Percentiles rank a stretch among this genome's conserved stretches.
phyloP scores from a whole-genome alignment of 2,113 vertebrate genomes.

The Elachura formosa region DNA sequence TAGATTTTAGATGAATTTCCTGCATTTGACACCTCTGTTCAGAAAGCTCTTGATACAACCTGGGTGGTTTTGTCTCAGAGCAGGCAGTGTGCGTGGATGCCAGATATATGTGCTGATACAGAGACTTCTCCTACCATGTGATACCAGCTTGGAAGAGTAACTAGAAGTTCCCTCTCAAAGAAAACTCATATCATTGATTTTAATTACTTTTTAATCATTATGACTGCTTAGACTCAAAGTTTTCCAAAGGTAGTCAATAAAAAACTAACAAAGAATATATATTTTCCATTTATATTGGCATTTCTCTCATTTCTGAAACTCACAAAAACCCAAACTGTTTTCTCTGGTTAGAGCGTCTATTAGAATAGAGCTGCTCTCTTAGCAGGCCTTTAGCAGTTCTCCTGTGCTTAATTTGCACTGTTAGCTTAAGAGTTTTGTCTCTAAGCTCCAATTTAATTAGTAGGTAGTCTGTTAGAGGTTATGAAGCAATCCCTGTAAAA shows the following conservation, averaged over 20 bases:
- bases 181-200: neutral
- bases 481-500: neutral
- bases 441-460: neutral
- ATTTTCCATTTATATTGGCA: neutral
- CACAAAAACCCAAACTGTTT: neutral
- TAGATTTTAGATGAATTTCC: neutral
- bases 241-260: neutral
- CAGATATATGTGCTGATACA: rapidly evolving
- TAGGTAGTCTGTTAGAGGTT: neutral
- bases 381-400: neutral
- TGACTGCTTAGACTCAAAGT: rapidly evolving
- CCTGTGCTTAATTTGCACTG: neutral
- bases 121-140: neutral
- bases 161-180: neutral
- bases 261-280: neutral
- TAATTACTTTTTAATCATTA: neutral
- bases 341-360: neutral
- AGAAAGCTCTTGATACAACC: neutral
- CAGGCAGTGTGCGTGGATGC: rapidly evolving
- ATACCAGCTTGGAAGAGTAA: neutral
- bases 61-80: neutral
- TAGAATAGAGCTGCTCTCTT: neutral
- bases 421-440: neutral
- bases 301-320: neutral
- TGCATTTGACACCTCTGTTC: neutral